Percentiles rank a stretch among this genome's conserved stretches.
These are phyloP conservation scores for Columba livia DNA, from an alignment of 2,113 vertebrate genomes.

Conservation along the genomic window DNA sequence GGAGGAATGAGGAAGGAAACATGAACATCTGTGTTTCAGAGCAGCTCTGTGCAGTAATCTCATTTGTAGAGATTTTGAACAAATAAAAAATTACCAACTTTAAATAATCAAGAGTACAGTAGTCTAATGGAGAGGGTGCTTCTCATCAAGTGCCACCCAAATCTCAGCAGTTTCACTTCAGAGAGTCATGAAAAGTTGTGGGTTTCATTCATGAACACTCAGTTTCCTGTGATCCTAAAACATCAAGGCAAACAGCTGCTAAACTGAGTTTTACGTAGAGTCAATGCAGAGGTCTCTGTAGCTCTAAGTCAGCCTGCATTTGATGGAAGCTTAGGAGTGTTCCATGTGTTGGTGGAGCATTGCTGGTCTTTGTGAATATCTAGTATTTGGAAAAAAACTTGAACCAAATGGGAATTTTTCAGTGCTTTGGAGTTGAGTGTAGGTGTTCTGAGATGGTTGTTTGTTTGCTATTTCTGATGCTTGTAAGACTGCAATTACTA, in stretches of 20 bases:
- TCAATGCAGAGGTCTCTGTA: neutral
- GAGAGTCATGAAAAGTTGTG: neutral
- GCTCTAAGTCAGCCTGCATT: neutral
- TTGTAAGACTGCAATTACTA: neutral
- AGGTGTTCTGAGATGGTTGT: neutral
- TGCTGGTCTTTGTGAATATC: neutral
- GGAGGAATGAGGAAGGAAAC: neutral
- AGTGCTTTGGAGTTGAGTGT: neutral
- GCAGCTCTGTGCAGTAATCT: neutral
- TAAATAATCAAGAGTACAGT: neutral
- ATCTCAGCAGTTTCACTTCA: neutral
- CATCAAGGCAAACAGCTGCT: neutral
- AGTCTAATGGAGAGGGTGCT: neutral
- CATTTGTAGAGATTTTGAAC: neutral
- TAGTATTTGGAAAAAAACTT: neutral
- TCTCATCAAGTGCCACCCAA: neutral
- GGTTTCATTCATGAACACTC: neutral
- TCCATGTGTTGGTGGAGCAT: neutral
- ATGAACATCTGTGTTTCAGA: neutral
- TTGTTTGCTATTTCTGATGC: neutral
- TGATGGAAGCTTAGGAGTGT: neutral
- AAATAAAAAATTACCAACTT: neutral
- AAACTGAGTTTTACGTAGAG: neutral
- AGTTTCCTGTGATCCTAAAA: neutral
- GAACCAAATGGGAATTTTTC: neutral